These are phyloP conservation scores for Phalacrocorax brasilianus DNA, from an alignment of 2,113 vertebrate species.

Conservation along the genomic window DNA sequence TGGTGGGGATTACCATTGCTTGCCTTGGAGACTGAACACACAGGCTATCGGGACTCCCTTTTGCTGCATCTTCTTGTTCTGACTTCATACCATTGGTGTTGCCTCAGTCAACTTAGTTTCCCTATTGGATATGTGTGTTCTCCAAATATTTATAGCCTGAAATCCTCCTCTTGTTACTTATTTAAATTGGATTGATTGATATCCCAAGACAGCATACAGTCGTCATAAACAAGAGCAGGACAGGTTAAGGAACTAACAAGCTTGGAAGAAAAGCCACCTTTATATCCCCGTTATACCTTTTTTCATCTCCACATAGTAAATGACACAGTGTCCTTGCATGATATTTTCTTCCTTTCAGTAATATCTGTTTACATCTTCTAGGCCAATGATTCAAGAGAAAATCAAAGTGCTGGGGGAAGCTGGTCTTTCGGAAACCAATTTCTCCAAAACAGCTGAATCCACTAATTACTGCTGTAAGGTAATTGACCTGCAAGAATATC, in stretches of 20 bases:
- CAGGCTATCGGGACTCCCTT: neutral
- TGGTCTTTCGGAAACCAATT: slow-evolving; percentile 88
- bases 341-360: neutral
- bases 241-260: neutral
- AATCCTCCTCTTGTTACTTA: neutral
- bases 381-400: slow-evolving; percentile 95
- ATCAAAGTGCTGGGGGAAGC: slow-evolving; percentile 92
- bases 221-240: neutral
- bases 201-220: neutral
- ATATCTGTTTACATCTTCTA: slow-evolving; percentile 50
- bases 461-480: slow-evolving; percentile 86
- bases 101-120: neutral
- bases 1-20: neutral
- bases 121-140: neutral
- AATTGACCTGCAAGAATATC: slow-evolving; percentile 2
- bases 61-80: neutral
- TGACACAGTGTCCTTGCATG: neutral
- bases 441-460: slow-evolving; percentile 84
- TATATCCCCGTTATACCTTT: neutral
- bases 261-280: neutral
- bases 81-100: neutral
- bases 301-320: neutral
- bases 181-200: neutral
- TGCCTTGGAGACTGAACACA: neutral
- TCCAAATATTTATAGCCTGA: neutral